A percentile compares a stretch with the other conserved stretches of the same genome.
Evolutionary conservation across 2,797 vertebrate genomes (phyloP).

Genomic region (Melanotaenia maccullochi): DNA sequence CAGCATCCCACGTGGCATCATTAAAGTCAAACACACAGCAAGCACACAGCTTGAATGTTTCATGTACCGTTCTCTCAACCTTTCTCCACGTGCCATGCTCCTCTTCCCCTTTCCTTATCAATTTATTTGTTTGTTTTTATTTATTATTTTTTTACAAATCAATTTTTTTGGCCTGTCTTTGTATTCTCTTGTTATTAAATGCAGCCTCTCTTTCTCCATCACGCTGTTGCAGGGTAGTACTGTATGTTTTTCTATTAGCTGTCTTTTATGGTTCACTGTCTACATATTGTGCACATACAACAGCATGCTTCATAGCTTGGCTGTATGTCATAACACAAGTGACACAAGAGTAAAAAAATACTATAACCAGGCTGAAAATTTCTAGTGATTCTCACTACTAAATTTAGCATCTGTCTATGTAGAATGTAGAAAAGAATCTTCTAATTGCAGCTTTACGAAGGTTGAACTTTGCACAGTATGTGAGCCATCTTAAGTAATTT

Average conservation of each 20-base stretch:
- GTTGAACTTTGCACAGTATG: background rate
- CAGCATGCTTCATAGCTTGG: conserved; percentile 29
- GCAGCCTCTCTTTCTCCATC: conserved; percentile 37
- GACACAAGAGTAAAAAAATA: conserved; percentile 1
- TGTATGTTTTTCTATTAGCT: conserved; percentile 53
- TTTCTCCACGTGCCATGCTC: conserved; percentile 40
- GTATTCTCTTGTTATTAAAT: conserved; percentile 40
- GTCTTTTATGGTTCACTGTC: conserved; percentile 51
- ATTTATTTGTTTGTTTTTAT: conserved; percentile 17
- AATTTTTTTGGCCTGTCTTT: conserved; percentile 25
- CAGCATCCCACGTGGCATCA: conserved; percentile 79
- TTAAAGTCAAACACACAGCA: conserved; percentile 81
- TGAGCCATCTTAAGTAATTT: background rate
- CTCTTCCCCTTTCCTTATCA: conserved; percentile 27
- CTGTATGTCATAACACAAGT: conserved; percentile 15
- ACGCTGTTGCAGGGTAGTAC: conserved; percentile 29
- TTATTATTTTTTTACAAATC: conserved; percentile 25
- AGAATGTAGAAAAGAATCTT: background rate
- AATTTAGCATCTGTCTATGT: background rate
- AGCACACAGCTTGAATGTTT: conserved; percentile 76
- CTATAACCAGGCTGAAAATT: background rate
- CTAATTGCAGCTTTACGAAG: background rate
- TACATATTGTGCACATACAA: conserved; percentile 41
- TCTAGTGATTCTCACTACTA: background rate
- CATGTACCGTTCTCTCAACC: conserved; percentile 44